These are phyloP conservation scores for Erethizon dorsatum DNA, from an alignment of 2,797 vertebrate genomes.

Conservation along the genomic window DNA sequence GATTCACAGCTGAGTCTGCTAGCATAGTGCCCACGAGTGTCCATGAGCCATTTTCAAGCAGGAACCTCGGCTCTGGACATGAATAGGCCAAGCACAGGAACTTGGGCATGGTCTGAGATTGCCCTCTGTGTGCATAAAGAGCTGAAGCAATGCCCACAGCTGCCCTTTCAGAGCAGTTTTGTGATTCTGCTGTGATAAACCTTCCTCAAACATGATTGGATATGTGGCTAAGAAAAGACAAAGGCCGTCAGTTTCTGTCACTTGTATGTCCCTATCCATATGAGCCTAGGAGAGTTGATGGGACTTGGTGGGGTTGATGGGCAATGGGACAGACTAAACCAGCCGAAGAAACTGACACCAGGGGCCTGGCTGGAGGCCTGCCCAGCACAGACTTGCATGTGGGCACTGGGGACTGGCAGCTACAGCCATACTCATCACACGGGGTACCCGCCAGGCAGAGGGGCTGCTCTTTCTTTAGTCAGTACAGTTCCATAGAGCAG, in stretches of 20 bases:
- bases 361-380: no score
- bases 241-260: fast-evolving
- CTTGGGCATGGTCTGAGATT: fast-evolving
- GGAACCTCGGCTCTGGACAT: fast-evolving
- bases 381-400: background rate
- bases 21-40: fast-evolving
- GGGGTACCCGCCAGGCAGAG: fast-evolving
- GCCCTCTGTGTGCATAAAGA: fast-evolving
- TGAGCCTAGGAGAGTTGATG: background rate
- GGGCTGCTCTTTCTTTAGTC: background rate
- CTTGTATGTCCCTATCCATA: fast-evolving
- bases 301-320: background rate
- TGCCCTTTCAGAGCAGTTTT: no score
- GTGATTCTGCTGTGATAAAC: fast-evolving
- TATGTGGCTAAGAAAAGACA: background rate
- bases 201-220: fast-evolving
- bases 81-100: fast-evolving
- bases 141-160: fast-evolving
- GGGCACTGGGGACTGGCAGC: background rate
- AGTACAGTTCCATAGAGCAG: fast-evolving
- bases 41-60: fast-evolving
- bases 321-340: fast-evolving
- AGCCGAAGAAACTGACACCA: no score
- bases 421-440: fast-evolving
- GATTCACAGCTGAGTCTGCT: fast-evolving